Conservation (phyloP, 1,140 invertebrate genomes). For the Lucilia sericata region DNA sequence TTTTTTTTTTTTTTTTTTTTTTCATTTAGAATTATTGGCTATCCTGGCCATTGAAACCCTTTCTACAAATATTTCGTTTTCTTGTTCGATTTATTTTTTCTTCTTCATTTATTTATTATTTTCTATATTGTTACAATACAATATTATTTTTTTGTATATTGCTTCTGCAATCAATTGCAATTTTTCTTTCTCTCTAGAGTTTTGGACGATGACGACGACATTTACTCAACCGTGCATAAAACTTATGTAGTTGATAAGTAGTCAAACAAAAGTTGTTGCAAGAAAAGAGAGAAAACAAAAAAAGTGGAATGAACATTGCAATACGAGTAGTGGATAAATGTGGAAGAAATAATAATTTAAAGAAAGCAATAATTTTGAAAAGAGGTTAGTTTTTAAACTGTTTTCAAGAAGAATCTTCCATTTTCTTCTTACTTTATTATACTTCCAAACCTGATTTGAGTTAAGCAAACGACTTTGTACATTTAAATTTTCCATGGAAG, state of each 20-base stretch:
- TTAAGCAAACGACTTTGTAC: too few species aligned
- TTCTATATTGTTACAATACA: slow-evolving; percentile 16
- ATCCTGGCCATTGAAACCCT: background rate
- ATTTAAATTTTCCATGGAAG: too few species aligned
- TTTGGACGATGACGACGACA: background rate
- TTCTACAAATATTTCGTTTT: background rate
- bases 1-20: background rate
- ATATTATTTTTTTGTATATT: background rate
- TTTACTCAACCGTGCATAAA: slow-evolving; percentile 33
- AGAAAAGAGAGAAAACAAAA: background rate
- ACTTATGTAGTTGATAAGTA: slow-evolving; percentile 41
- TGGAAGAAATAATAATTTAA: background rate
- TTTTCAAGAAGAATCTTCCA: background rate
- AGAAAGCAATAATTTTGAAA: background rate
- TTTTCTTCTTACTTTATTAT: too few species aligned
- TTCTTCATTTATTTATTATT: background rate
- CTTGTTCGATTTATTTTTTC: background rate
- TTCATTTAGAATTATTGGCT: background rate
- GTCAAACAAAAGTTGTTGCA: slow-evolving; percentile 27
- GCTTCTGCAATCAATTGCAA: slow-evolving; percentile 3
- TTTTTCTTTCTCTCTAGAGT: background rate
- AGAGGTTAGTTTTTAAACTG: background rate
- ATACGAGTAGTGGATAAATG: too few species aligned
- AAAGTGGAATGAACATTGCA: background rate
- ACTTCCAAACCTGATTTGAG: too few species aligned